Evolutionary conservation across 2,113 vertebrate species (phyloP).

Genomic region (Crotalus tigris): DNA sequence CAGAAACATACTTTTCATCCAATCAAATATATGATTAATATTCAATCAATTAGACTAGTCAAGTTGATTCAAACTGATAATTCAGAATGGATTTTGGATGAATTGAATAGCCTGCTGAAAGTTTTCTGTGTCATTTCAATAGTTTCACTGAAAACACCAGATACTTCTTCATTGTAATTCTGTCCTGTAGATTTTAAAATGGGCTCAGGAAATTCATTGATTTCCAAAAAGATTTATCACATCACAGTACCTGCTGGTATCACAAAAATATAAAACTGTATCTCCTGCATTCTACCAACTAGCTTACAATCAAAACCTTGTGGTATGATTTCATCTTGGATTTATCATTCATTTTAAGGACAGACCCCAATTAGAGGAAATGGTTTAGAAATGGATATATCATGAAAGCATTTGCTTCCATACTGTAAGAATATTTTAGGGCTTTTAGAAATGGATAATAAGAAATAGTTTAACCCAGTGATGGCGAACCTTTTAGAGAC

Average conservation of each 20-base stretch:
- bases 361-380: neutral
- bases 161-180: constrained; percentile 25
- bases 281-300: constrained; percentile 47
- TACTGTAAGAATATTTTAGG: neutral
- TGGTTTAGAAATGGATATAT: neutral
- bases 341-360: constrained; percentile 21
- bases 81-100: neutral
- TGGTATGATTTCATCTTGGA: constrained; percentile 5
- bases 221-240: constrained; percentile 18
- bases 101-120: constrained; percentile 11
- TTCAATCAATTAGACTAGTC: neutral
- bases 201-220: neutral
- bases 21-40: neutral
- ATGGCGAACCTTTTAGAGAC: no score
- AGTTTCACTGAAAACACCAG: neutral
- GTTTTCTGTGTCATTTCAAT: constrained; percentile 31
- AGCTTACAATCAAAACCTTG: constrained; percentile 19
- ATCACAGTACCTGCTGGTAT: neutral
- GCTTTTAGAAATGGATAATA: neutral
- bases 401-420: neutral
- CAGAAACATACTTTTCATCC: neutral
- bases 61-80: neutral
- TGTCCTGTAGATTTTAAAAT: constrained; percentile 4
- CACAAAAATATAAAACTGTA: constrained; percentile 23
- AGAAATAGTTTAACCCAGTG: neutral